A percentile compares a stretch with the other conserved stretches of the same genome.
Conservation (phyloP, 2,113 vertebrate genomes). For the Ondatra zibethicus region DNA sequence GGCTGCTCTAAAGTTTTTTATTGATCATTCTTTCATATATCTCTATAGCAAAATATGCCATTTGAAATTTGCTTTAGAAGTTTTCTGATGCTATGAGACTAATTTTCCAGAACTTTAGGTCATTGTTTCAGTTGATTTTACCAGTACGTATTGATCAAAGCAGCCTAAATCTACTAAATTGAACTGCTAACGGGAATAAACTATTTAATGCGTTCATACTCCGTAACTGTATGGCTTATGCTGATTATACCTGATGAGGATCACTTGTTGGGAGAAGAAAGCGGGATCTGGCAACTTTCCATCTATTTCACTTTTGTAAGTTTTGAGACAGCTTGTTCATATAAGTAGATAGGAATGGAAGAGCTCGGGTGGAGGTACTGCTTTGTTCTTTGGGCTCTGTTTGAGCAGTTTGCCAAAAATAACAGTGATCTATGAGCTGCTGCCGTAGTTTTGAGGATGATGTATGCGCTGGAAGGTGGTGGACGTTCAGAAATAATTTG, state of each 20-base stretch:
- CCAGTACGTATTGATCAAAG: background rate
- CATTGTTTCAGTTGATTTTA: background rate
- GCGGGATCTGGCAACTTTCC: background rate
- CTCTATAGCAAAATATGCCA: background rate
- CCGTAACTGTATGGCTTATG: background rate
- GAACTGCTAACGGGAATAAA: background rate
- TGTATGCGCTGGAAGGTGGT: background rate
- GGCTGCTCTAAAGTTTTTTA: background rate
- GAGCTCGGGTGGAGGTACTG: background rate
- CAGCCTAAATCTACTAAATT: background rate
- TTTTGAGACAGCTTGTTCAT: background rate
- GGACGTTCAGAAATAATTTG: background rate
- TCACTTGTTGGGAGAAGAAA: background rate
- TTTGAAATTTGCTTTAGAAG: slow-evolving; percentile 1
- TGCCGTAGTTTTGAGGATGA: background rate
- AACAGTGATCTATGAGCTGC: background rate
- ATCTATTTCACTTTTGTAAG: slow-evolving; percentile 1
- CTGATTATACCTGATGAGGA: background rate
- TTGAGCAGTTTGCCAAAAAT: background rate
- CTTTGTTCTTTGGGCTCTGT: background rate
- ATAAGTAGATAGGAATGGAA: background rate
- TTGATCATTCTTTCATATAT: background rate
- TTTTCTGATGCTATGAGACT: background rate
- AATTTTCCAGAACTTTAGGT: background rate
- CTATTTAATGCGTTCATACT: background rate